These are phyloP conservation scores for Cynoglossus semilaevis DNA, from an alignment of 2,113 vertebrate species.

Conservation along the genomic window DNA sequence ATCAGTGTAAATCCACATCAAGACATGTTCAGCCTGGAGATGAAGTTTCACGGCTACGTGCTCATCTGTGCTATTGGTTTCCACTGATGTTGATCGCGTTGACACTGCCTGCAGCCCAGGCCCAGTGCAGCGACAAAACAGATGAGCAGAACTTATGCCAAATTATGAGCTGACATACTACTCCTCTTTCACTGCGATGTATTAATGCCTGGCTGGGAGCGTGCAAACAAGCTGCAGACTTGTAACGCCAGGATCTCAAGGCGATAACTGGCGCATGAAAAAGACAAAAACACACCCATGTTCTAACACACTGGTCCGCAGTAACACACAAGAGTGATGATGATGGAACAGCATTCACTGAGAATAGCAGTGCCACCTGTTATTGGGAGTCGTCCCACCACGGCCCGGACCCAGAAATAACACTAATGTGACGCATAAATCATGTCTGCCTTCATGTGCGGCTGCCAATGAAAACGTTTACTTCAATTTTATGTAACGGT, in stretches of 20 bases:
- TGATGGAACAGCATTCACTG: slow-evolving; percentile 3
- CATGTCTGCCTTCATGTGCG: background rate
- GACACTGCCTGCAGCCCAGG: slow-evolving; percentile 43
- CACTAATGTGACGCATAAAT: background rate
- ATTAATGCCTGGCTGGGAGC: slow-evolving; percentile 24
- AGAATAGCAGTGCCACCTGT: slow-evolving; percentile 52
- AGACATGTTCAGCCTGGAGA: slow-evolving; percentile 56
- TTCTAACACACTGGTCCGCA: slow-evolving; percentile 7
- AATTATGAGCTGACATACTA: slow-evolving; percentile 60
- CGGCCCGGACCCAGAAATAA: slow-evolving; percentile 11
- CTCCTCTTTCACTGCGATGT: slow-evolving; percentile 18
- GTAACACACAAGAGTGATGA: slow-evolving; percentile 24
- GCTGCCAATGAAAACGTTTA: background rate
- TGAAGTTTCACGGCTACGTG: slow-evolving; percentile 50
- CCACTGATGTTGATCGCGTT: slow-evolving; percentile 41
- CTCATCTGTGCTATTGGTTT: slow-evolving; percentile 63
- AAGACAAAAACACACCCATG: slow-evolving; percentile 12
- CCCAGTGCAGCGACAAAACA: slow-evolving; percentile 31
- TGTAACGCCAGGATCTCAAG: slow-evolving; percentile 26
- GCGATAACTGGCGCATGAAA: slow-evolving; percentile 10
- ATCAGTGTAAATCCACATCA: slow-evolving; percentile 55
- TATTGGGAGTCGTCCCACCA: slow-evolving; percentile 17
- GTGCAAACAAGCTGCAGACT: slow-evolving; percentile 33
- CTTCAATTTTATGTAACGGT: too few relatives aligned
- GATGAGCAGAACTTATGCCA: slow-evolving; percentile 43